Evolutionary conservation across 92 coral and sea anemone species (phyloP), one percentile per base, ranked within the genome.

Genomic region (Anthopleura xanthogrammica): DNA sequence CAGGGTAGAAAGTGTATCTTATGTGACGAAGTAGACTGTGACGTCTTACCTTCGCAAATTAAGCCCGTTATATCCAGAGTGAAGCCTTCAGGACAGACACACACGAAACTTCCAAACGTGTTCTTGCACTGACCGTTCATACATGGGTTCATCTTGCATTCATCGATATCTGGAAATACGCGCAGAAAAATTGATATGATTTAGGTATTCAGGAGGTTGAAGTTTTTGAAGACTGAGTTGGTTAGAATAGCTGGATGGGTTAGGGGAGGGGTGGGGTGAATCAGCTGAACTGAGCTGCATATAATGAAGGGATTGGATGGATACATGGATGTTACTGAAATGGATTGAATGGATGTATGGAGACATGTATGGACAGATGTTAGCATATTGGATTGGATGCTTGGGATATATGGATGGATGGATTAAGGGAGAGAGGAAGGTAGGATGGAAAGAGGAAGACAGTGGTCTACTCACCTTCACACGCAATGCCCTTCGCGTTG

Each of bases 71-170:
- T 90, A 85, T 96, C 99, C 9, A 90, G 80, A 56, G 65, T 89
- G 42, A 85, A 96, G 0, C 99, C 99, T 12, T 42, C 54, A 2
- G 83, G 86, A 74, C 99, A 96, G 12, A 83, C 82, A 52, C 99
- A 96, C 74, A 94, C 80, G 78, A 96, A 96, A 57, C 99, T 96
- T 13, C 99, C 99, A 84, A 92, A 94, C 43, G 98, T 94, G 87
- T 96, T 96, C 80, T 76, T 86, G 78, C 99, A 96, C 11, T 70
- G 80, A 12, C 55, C 90, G 62, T 89, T 88, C 58, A 52, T 84
- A 80, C 99, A 96, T 4, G 99, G 99, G 46, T 90, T 83, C 95
- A 89, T 83, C 75, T 83, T 71, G 71, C 99, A 96, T 41, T 96
- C 99, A 72, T 96, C 93, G 40, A 94, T 76, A 79, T 96, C 99